Evolutionary conservation across 2,888 invertebrate genomes (phyloP).

Genomic region (Macrophya alboannulata): DNA sequence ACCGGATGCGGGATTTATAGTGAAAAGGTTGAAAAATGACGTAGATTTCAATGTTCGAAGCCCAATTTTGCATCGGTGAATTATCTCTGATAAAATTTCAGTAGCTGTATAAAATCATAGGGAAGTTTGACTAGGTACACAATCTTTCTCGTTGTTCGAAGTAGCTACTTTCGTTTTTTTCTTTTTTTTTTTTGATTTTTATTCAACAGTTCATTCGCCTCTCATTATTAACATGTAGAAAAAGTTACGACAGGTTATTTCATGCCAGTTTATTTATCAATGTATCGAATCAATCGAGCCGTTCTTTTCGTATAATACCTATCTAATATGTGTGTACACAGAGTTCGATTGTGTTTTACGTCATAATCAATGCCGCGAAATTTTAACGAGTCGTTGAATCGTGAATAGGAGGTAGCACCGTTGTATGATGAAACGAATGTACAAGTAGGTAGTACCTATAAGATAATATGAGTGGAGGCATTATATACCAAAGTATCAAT

Average conservation of each 20-base stretch:
- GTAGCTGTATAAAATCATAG: too few relatives aligned
- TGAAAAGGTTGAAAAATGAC: background rate
- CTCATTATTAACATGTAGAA: background rate
- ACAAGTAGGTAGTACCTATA: background rate
- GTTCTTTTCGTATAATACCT: background rate
- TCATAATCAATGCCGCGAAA: background rate
- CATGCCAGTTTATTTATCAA: background rate
- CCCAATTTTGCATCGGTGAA: too few relatives aligned
- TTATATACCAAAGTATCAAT: too few relatives aligned
- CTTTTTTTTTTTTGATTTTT: background rate
- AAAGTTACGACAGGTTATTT: background rate
- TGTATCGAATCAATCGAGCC: background rate
- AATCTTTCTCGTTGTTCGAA: background rate
- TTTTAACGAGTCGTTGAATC: background rate
- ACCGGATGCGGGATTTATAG: background rate
- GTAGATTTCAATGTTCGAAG: too few relatives aligned
- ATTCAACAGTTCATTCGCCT: background rate
- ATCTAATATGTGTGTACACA: background rate
- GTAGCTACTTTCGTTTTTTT: background rate
- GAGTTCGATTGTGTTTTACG: background rate
- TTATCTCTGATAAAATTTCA: too few relatives aligned
- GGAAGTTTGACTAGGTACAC: too few relatives aligned
- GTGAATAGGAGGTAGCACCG: background rate
- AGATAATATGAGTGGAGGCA: too few relatives aligned
- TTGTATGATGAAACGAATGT: background rate